Evolutionary conservation across 2,797 vertebrate genomes (phyloP).

Genomic region (Aulostomus chinensis): DNA sequence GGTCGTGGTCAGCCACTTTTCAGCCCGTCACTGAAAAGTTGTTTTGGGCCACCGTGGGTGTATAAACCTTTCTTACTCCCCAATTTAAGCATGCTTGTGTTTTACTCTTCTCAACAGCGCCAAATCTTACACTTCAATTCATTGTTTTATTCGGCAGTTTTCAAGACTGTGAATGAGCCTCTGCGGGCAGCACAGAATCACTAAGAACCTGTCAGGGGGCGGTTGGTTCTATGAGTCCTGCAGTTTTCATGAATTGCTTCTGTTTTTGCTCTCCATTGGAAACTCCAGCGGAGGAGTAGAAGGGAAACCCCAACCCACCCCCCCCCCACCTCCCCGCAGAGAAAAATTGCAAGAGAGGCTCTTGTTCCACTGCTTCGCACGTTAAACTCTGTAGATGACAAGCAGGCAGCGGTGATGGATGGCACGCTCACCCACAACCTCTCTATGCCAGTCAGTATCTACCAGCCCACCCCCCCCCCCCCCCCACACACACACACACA

Average conservation of each 20-base stretch:
- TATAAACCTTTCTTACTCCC: slow-evolving; percentile 13
- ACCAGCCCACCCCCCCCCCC: slow-evolving; percentile 11
- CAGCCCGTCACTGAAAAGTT: slow-evolving; percentile 10
- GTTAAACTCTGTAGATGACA: slow-evolving; percentile 63
- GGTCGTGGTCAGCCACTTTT: slow-evolving; percentile 19
- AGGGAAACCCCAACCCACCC: too few species aligned
- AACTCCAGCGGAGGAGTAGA: slow-evolving; percentile 30
- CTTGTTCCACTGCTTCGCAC: slow-evolving; percentile 44
- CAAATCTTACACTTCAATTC: slow-evolving; percentile 14
- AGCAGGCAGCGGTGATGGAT: slow-evolving; percentile 57
- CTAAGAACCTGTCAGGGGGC: slow-evolving; percentile 42
- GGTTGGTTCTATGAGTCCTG: slow-evolving; percentile 22
- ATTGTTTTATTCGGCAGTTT: slow-evolving; percentile 29
- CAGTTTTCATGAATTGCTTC: slow-evolving; percentile 37
- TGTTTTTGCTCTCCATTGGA: slow-evolving; percentile 41
- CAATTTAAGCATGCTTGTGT: slow-evolving; percentile 22
- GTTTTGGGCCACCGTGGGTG: slow-evolving; percentile 10
- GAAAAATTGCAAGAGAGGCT: slow-evolving; percentile 41
- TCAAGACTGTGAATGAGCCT: slow-evolving; percentile 33
- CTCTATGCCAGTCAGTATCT: slow-evolving; percentile 43
- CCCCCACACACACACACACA: background rate
- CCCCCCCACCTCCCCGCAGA: too few species aligned
- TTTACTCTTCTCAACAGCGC: slow-evolving; percentile 10
- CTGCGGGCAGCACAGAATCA: slow-evolving; percentile 12
- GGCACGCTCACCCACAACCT: slow-evolving; percentile 43